Base-by-base conservation (phyloP, 2,797 vertebrate genomes). In the Astyanax mexicanus region DNA sequence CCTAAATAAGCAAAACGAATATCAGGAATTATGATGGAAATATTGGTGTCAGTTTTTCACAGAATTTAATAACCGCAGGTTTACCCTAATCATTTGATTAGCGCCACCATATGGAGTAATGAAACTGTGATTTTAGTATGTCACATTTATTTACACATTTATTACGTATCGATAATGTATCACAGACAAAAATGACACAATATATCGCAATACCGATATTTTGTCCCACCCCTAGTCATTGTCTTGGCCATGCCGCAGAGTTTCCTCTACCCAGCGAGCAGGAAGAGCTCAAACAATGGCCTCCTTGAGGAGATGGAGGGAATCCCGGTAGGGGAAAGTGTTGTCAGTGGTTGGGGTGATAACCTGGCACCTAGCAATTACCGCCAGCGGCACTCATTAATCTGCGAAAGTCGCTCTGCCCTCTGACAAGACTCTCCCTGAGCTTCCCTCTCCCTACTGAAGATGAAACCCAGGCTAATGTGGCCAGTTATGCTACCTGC, bases 321-420 rank as follows among this genome's bases (percentile, higher is more conserved):
- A 54, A 67, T 72, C 71, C 82, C 72, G 8, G 25, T 58, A 2
- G 61, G 58, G 79, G 74, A 68, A 67, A 69, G 65, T 69, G 75
- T 73, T 82, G 84, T 80, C 84, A 83, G 81, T 77, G 74, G 76
- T 66, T 57, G 65, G 78, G 81, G 76, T 84, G 81, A 81, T 83
- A 83, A 82, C 81, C 84, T 75, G 81, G 80, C 83, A 81, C 80
- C 80, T 79, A 69, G 72, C 80, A 85, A 80, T 83, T 86, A 86
- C 81, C 76, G 79, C 71, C 81, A 72, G 57, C 42, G 38, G 42
- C 65, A 67, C 79, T 86, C 77, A 80, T 86, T 86, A 86, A 83
- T 84, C 79, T 80, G 52, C 64, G 40, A 70, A 74, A 81, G 67
- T 73, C 55, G 37, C 55, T 52, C 58, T 61, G 71, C 67, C 78